Evolutionary conservation across 2,113 vertebrate genomes (phyloP).

Genomic region (Percina caprodes): DNA sequence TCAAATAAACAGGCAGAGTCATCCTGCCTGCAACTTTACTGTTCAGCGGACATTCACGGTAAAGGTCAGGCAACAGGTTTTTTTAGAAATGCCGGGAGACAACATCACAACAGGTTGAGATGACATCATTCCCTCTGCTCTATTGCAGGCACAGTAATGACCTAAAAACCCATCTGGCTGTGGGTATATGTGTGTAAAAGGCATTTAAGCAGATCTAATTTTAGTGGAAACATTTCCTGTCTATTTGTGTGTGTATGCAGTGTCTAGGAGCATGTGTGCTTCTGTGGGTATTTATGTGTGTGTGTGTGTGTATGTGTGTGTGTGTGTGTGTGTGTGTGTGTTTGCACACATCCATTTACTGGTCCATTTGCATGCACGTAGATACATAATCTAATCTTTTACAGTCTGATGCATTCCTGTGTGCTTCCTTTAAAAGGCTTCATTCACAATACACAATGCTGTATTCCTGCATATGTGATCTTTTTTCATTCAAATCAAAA

Average conservation of each 20-base stretch:
- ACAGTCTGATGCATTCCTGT: conserved; percentile 24
- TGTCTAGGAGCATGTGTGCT: background rate
- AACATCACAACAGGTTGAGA: conserved; percentile 55
- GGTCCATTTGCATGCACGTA: conserved; percentile 26
- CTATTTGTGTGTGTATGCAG: conserved; percentile 11
- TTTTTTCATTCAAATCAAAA: conserved; percentile 2
- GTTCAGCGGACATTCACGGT: conserved; percentile 17
- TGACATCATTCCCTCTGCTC: conserved; percentile 49
- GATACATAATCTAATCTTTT: conserved; percentile 12
- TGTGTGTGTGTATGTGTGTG: background rate
- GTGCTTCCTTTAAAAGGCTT: background rate
- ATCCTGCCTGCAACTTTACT: conserved; percentile 13
- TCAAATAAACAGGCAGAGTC: conserved; percentile 5
- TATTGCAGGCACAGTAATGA: conserved; percentile 49
- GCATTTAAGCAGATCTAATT: conserved; percentile 46
- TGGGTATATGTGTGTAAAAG: conserved; percentile 45
- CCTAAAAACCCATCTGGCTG: conserved; percentile 64
- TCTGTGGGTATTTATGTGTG: background rate
- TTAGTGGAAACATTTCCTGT: conserved; percentile 41
- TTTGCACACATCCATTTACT: background rate
- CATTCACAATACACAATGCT: conserved; percentile 4
- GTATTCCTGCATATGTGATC: conserved; percentile 3
- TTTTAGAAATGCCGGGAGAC: conserved; percentile 28
- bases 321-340: conserved; percentile 2
- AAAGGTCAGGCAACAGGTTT: conserved; percentile 67